A percentile compares a stretch with the other conserved stretches of the same genome.
phyloP scores from a whole-genome alignment of 2,797 vertebrate genomes.

The Paratrypauchen microcephalus region DNA sequence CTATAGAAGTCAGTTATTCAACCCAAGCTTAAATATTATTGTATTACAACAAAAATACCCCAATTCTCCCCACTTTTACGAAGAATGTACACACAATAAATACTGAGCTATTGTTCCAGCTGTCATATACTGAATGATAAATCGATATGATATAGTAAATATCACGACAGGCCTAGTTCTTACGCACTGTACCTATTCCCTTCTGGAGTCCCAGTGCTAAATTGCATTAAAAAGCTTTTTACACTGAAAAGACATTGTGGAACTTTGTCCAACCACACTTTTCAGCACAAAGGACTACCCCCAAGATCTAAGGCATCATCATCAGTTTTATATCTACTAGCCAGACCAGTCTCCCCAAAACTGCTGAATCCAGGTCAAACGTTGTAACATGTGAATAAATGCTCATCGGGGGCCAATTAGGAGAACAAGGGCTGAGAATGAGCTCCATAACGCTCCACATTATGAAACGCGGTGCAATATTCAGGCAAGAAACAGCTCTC shows the following conservation, averaged over 20 bases:
- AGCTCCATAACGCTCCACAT: constrained; percentile 8
- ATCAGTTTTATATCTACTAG: neutral
- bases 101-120: too few relatives aligned
- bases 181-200: neutral
- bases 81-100: too few relatives aligned
- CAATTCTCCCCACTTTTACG: too few relatives aligned
- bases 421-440: constrained; percentile 3
- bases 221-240: neutral
- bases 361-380: constrained; percentile 12
- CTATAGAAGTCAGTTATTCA: too few relatives aligned
- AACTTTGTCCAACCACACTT: neutral
- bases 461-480: constrained; percentile 31
- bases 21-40: too few relatives aligned
- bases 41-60: too few relatives aligned
- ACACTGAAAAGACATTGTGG: neutral
- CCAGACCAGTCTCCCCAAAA: neutral
- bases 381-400: neutral
- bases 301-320: neutral
- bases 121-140: too few relatives aligned
- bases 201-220: neutral
- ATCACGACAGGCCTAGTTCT: too few relatives aligned
- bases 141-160: too few relatives aligned
- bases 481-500: constrained; percentile 14
- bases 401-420: constrained; percentile 25
- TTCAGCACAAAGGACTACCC: neutral